Conservation (phyloP, 2,888 invertebrate species). For the Tiphia femorata region DNA sequence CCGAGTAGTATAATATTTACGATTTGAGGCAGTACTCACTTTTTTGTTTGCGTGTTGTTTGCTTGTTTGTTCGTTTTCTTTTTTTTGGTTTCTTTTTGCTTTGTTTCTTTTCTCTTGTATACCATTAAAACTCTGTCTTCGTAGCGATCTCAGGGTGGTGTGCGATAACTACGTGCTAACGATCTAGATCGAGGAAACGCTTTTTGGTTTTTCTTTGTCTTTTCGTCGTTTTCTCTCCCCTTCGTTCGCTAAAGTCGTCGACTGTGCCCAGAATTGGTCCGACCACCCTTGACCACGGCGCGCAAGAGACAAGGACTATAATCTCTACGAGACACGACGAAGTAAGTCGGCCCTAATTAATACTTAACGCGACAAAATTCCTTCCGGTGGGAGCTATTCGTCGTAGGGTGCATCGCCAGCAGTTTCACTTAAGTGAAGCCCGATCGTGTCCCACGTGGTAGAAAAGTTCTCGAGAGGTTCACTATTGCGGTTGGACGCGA, state of each 20-base stretch:
- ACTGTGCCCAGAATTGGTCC: conserved; percentile 37
- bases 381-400: no score
- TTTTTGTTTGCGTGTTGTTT: background rate
- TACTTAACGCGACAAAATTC: no score
- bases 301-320: conserved; percentile 20
- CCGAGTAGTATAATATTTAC: background rate
- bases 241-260: conserved; percentile 11
- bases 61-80: background rate
- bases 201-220: conserved; percentile 4
- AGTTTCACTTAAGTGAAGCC: no score
- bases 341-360: background rate
- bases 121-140: conserved; percentile 23
- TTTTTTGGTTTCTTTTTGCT: conserved; percentile 8
- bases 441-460: no score
- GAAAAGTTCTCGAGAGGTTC: no score
- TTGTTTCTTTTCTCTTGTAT: conserved; percentile 19
- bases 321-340: background rate
- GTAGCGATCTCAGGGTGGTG: conserved; percentile 23
- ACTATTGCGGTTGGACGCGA: no score
- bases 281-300: conserved; percentile 25
- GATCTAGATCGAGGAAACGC: conserved; percentile 9
- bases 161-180: conserved; percentile 18
- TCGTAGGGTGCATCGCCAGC: no score
- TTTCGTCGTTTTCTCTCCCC: background rate
- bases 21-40: background rate